Conservation (phyloP, 1,140 invertebrate genomes). For the Zophobas atratus region DNA sequence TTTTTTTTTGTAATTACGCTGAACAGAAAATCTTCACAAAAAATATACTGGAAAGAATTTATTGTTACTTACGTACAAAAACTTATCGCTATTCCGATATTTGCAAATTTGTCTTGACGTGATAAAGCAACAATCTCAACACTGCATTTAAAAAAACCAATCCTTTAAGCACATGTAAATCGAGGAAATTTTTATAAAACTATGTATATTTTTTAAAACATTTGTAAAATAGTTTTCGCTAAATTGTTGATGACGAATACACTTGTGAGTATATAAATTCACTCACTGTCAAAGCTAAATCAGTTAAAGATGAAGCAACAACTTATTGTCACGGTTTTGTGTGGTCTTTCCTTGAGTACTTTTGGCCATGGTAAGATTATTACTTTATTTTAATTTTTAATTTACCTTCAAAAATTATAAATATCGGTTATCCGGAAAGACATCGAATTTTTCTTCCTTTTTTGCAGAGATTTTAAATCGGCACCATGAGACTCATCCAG, state of each 20-base stretch:
- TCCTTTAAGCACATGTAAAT: no score
- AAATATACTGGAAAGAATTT: no score
- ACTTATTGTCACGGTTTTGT: conserved; percentile 1
- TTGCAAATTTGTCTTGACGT: no score
- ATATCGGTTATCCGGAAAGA: no score
- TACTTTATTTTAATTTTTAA: neutral
- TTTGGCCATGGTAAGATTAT: conserved; percentile 10
- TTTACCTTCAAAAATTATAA: no score
- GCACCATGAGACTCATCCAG: neutral
- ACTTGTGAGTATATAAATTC: neutral
- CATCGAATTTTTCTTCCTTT: neutral
- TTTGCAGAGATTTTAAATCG: conserved; percentile 8
- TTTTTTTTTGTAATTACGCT: no score
- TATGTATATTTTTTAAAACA: neutral
- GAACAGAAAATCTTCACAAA: no score
- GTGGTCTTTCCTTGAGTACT: neutral
- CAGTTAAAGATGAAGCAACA: conserved; percentile 7
- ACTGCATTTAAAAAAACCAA: no score
- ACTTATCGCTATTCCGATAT: no score
- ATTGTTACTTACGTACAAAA: no score
- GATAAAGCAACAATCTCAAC: no score
- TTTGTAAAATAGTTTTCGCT: neutral
- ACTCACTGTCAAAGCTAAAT: neutral
- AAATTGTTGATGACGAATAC: neutral
- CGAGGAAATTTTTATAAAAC: neutral